phyloP scores from a whole-genome alignment of 2,888 invertebrate genomes.

The Lithophane ornitopus region DNA sequence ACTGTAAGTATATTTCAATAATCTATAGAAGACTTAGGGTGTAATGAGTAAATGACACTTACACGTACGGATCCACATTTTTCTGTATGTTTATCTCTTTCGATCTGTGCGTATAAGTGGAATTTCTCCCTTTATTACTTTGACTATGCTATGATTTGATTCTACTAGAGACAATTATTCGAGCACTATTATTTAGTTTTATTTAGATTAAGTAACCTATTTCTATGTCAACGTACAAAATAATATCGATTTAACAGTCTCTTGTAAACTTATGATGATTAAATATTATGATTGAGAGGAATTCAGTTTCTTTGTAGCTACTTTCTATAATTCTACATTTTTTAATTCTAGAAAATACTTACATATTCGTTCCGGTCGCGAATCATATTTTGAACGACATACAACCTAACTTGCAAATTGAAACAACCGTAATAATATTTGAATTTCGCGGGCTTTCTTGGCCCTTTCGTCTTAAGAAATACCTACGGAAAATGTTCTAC shows the following conservation, averaged over 20 bases:
- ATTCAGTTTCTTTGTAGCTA: constrained; percentile 7
- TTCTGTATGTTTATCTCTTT: neutral
- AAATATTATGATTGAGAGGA: constrained; percentile 6
- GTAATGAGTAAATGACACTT: too few species aligned
- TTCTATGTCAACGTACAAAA: constrained; percentile 1
- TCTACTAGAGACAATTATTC: constrained; percentile 10
- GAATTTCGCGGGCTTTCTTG: neutral
- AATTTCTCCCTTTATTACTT: neutral
- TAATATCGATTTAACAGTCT: constrained; percentile 33
- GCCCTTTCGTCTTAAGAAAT: neutral
- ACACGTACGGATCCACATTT: neutral
- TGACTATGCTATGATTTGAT: neutral
- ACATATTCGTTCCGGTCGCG: neutral
- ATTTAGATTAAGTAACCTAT: constrained; percentile 6
- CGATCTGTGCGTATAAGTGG: too few species aligned
- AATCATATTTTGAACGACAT: neutral
- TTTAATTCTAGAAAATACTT: neutral
- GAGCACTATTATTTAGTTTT: constrained; percentile 10
- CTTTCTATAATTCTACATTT: neutral
- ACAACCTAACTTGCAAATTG: neutral
- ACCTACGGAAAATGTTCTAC: neutral
- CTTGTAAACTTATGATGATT: constrained; percentile 11
- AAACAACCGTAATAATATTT: neutral
- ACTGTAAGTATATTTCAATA: neutral
- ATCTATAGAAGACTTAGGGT: neutral